Percentiles rank a stretch among this genome's conserved stretches.
Evolutionary conservation across 2,797 vertebrate species (phyloP).

Genomic region (Myoxocephalus aenaeus): DNA sequence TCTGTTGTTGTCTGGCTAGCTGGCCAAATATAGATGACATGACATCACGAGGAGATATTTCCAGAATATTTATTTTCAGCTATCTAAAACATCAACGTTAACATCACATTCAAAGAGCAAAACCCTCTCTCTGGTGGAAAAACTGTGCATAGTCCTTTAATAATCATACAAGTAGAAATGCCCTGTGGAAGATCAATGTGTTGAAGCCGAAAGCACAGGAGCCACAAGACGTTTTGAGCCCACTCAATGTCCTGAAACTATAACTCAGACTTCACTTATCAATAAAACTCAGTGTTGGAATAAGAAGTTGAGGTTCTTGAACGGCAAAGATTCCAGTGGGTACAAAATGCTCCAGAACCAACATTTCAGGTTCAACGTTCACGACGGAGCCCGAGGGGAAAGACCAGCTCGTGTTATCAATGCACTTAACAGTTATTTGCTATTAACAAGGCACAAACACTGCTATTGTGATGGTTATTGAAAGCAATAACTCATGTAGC

Average conservation of each 20-base stretch:
- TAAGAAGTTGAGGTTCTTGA: constrained; percentile 4
- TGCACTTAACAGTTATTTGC: background rate
- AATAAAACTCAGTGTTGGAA: background rate
- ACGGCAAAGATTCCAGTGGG: constrained; percentile 7
- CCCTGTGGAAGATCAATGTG: background rate
- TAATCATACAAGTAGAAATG: background rate
- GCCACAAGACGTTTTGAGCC: background rate
- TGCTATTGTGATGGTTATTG: background rate
- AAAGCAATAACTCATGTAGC: too few relatives aligned
- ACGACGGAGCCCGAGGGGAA: background rate
- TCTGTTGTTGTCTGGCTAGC: constrained; percentile 15
- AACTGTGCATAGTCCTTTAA: background rate
- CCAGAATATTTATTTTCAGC: constrained; percentile 43
- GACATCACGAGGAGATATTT: constrained; percentile 48
- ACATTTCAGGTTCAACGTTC: constrained; percentile 34
- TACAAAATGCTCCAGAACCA: constrained; percentile 24
- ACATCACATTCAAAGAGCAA: constrained; percentile 19
- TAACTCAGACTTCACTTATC: background rate
- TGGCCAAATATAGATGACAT: constrained; percentile 42
- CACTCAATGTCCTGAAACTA: background rate
- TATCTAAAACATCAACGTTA: constrained; percentile 25
- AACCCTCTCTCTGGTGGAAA: background rate
- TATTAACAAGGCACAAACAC: background rate
- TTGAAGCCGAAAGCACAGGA: background rate
- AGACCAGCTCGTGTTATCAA: background rate